Base-by-base conservation (phyloP, 2,797 vertebrate species). In the Lepilemur septentrionalis region DNA sequence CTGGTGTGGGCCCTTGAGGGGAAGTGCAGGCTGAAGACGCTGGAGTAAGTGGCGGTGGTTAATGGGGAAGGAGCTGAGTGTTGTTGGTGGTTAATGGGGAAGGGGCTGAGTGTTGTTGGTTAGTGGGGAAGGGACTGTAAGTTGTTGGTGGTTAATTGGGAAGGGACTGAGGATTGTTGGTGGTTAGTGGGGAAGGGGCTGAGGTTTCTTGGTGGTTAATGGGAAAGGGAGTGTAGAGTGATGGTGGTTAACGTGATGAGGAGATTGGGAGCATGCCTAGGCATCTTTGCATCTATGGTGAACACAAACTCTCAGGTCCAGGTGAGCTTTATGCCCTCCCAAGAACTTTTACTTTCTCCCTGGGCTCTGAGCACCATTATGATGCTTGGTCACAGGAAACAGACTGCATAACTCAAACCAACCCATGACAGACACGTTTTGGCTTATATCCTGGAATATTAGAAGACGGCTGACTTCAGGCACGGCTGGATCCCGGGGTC, bases 41-140 rank as follows among this genome's bases (percentile, higher is more conserved):
- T 99, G 3, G 97, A 98, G 99, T 99, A 98, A 98, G 98, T 72
- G 73, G 30, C 3, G 55, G 46, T 48, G 59, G 12, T 61, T 61
- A 13, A 70, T 41, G 25, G 67, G 5, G 20, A 98, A 84, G 86
- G 98, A 95, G 0, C 99, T 99, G 98, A 98, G 98, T 41, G 46
- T 48, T 50, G 50, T 28, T 3, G 35, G 8, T 10, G 28, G 38
- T 28, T 32, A 17, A 35, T 15, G 23, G 23, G 28, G 7, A 4
- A 1, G 50, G 28, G 23, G 30, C 18, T 22, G 65, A 22, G 25
- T 38, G 17, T 18, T 67, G 65, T 4, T 69, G 65, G 20, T 72
- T 30, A 43, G 4, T 4, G n/a, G 69, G 69, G 38, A 72, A 72
- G 70, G 41, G 41, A 38, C 38, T 38, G 4, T 69, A 18, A 67